Percentiles rank a stretch among this genome's conserved stretches.
phyloP scores from a whole-genome alignment of 2,888 invertebrate species.

The Leucophenga montana region DNA sequence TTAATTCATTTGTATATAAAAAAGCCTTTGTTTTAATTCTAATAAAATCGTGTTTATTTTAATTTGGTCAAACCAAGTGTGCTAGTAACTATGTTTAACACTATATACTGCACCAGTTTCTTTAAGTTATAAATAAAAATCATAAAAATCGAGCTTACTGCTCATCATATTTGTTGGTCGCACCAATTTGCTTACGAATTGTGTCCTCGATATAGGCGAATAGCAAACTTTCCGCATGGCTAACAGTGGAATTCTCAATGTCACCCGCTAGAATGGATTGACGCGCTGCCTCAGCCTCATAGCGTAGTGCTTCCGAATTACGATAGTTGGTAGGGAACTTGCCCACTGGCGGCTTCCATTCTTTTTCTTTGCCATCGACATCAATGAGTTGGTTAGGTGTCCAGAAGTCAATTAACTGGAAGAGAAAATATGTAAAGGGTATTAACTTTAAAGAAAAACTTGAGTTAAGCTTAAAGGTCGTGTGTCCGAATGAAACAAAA shows the following conservation, averaged over 20 bases:
- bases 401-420: slow-evolving; percentile 79
- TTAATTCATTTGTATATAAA: too few species aligned
- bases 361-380: slow-evolving; percentile 77
- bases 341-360: slow-evolving; percentile 80
- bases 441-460: too few species aligned
- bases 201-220: slow-evolving; percentile 83
- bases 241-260: slow-evolving; percentile 80
- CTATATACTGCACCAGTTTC: too few species aligned
- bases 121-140: neutral
- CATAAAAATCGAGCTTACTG: neutral
- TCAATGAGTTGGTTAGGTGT: slow-evolving; percentile 80
- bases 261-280: slow-evolving; percentile 79
- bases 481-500: too few species aligned
- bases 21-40: too few species aligned
- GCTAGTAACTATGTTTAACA: too few species aligned
- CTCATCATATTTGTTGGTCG: slow-evolving; percentile 73
- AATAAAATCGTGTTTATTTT: too few species aligned
- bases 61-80: too few species aligned
- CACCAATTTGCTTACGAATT: slow-evolving; percentile 80
- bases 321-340: slow-evolving; percentile 77
- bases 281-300: slow-evolving; percentile 85
- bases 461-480: too few species aligned
- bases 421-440: slow-evolving; percentile 30
- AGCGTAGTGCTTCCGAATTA: slow-evolving; percentile 84
- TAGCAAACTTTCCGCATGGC: slow-evolving; percentile 80